Evolutionary conservation across 2,797 vertebrate genomes (phyloP), one percentile per base, ranked within the genome.

Genomic region (Pipistrellus nathusii): DNA sequence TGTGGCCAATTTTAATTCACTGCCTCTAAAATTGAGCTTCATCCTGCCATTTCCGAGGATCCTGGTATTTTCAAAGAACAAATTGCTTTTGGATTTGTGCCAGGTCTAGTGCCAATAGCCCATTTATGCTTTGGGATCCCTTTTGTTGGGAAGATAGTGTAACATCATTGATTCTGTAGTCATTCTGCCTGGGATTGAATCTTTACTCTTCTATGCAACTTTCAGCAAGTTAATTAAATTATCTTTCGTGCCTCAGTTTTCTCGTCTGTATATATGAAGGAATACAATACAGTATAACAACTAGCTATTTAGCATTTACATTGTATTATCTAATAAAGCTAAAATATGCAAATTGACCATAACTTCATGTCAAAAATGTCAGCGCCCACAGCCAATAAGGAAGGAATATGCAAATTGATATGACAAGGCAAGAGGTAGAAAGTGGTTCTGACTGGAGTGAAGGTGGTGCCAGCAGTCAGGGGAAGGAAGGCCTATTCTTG

Each of bases 211-310:
- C 20, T 18, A 2, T 69, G 15, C 27, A 90, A 14, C 41, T 55
- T 91, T 72, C 18, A 69, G n/a, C 72, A 95, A 55, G 35, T 83
- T 85, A 48, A 46, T 71, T 57, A 38, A 86, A 41, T 18, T 17
- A 13, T 90, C 38, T 64, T 73, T 78, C 66, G n/a, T 89, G 68
- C 15, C 51, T 75, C 25, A 21, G 18, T 89, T 76, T 96, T 27
- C 20, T 82, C 8, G 25, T 77, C 32, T 93, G 30, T 93, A 93
- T 91, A 72, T 87, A 23, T 73, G 53, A 90, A 71, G 5, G 18
- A 57, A 8, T 88, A 64, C 51, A 57, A 57, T 27, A 78, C 13
- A 38, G 32, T 38, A 78, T 78, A 78, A 57, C 32, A 80, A 11
- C 53, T 57, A 51, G n/a, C n/a, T 51, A 57, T 30, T 41, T 57